These are phyloP conservation scores for Eclectus roratus DNA, from an alignment of 2,113 vertebrate species.

Conservation along the genomic window DNA sequence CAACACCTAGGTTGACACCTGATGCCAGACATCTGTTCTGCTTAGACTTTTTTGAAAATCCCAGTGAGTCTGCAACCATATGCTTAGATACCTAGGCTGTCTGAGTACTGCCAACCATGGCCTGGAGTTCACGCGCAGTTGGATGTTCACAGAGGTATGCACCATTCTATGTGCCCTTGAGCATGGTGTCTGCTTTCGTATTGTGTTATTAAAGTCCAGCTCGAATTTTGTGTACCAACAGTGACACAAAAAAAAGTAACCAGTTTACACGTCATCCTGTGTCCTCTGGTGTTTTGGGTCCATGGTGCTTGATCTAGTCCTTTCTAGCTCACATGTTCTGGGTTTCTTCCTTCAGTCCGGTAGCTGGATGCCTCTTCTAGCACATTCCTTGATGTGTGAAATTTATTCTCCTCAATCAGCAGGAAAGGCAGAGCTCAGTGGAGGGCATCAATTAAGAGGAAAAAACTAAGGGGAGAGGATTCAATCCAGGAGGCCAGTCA, in stretches of 20 bases:
- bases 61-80: background rate
- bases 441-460: background rate
- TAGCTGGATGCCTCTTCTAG: background rate
- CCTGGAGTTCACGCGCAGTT: background rate
- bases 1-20: background rate
- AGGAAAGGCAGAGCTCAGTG: background rate
- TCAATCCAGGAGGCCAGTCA: background rate
- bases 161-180: background rate
- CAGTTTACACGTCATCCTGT: background rate
- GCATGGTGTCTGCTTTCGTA: background rate
- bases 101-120: accelerated
- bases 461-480: background rate
- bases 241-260: background rate
- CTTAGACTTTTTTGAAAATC: background rate
- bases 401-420: background rate
- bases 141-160: background rate
- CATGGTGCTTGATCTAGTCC: background rate
- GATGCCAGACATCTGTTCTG: background rate
- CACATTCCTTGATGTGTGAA: accelerated
- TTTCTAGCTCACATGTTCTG: background rate
- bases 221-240: background rate
- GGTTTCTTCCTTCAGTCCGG: background rate
- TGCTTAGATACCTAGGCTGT: background rate
- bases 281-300: background rate
- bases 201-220: background rate